Percentiles rank a stretch among this genome's conserved stretches.
Conservation (phyloP, 1,140 invertebrate genomes). For the Batillaria attramentaria region DNA sequence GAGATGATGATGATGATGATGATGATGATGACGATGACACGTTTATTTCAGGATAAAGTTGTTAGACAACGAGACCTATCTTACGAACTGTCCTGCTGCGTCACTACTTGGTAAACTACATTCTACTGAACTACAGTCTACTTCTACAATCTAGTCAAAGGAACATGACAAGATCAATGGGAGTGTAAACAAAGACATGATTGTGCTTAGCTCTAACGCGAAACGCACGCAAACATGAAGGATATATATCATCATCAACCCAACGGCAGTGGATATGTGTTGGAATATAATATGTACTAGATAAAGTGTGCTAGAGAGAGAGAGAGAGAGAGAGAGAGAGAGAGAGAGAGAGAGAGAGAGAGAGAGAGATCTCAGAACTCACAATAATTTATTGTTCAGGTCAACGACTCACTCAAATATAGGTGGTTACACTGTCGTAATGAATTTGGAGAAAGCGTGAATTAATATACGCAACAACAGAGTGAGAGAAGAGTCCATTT, state of each 20-base stretch:
- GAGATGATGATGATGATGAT: constrained; percentile 23
- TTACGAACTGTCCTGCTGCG: too few relatives aligned
- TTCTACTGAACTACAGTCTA: too few relatives aligned
- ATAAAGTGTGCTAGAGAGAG: neutral
- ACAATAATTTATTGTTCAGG: neutral
- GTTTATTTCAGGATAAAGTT: neutral
- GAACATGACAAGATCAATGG: neutral
- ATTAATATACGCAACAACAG: neutral
- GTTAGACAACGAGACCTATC: neutral
- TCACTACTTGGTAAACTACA: too few relatives aligned
- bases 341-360: constrained; percentile 2
- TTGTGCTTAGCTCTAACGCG: neutral
- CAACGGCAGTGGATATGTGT: too few relatives aligned
- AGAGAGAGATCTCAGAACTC: neutral
- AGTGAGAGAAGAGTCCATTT: neutral
- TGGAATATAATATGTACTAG: neutral
- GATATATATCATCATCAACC: neutral
- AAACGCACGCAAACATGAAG: neutral
- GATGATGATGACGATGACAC: constrained; percentile 1
- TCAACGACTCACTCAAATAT: neutral
- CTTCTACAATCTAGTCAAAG: neutral
- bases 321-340: constrained; percentile 2
- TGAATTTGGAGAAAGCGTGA: neutral
- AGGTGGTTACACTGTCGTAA: neutral
- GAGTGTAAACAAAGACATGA: neutral